phyloP scores from a whole-genome alignment of 2,888 invertebrate genomes.

The Teinopalpus imperialis region DNA sequence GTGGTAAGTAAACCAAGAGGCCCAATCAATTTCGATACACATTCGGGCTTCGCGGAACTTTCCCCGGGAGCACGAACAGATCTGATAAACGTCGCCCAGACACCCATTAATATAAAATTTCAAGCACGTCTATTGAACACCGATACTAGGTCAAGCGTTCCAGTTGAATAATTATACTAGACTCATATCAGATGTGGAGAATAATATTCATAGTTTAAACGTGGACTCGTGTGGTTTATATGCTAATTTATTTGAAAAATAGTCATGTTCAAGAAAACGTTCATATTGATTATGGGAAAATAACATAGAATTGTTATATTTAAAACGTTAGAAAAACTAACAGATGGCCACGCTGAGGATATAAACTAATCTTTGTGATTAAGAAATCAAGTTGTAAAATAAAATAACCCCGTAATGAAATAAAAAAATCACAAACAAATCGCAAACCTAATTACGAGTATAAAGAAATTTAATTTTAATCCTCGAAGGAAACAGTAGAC shows the following conservation, averaged over 20 bases:
- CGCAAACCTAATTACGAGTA: too few relatives aligned
- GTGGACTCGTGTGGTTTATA: conserved; percentile 22
- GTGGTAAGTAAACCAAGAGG: conserved; percentile 51
- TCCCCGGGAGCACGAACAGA: conserved; percentile 62
- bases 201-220: conserved; percentile 15
- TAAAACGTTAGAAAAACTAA: too few relatives aligned
- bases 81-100: conserved; percentile 59
- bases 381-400: too few relatives aligned
- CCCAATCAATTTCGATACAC: conserved; percentile 71
- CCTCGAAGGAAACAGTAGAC: too few relatives aligned
- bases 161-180: conserved; percentile 23
- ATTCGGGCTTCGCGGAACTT: conserved; percentile 70
- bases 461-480: too few relatives aligned
- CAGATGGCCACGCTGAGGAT: too few relatives aligned
- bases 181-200: conserved; percentile 20
- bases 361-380: too few relatives aligned
- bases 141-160: conserved; percentile 29
- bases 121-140: conserved; percentile 34
- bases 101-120: conserved; percentile 39
- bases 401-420: too few relatives aligned
- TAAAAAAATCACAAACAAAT: too few relatives aligned
- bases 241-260: conserved; percentile 24
- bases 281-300: too few relatives aligned
- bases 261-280: conserved; percentile 10
- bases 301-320: too few relatives aligned